Percentiles rank a stretch among this genome's conserved stretches.
These are phyloP conservation scores for Chymomyza amoena DNA, from an alignment of 2,888 invertebrate genomes.

Conservation along the genomic window DNA sequence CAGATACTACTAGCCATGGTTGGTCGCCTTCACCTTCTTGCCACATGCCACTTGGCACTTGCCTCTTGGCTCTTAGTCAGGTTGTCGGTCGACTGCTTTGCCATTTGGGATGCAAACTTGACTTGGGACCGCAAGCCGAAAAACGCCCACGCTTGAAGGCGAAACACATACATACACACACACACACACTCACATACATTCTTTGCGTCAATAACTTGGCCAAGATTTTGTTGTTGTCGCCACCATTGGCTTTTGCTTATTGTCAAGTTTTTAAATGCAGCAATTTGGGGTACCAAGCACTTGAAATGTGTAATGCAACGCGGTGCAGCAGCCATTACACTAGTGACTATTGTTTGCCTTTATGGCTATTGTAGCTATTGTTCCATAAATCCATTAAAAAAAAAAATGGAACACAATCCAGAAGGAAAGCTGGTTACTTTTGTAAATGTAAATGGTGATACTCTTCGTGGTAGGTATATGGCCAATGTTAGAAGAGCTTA, in stretches of 20 bases:
- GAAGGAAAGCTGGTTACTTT: not conserved
- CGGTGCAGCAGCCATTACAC: conserved; percentile 47
- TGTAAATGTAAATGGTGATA: not conserved
- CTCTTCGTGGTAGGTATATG: not conserved
- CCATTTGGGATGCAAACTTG: conserved; percentile 30
- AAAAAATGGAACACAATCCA: not conserved
- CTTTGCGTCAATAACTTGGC: conserved; percentile 12
- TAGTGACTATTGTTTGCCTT: conserved; percentile 53
- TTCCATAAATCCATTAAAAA: conserved; percentile 46
- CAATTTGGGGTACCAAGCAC: conserved; percentile 55
- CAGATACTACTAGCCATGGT: conserved; percentile 31
- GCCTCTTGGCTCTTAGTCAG: conserved; percentile 22
- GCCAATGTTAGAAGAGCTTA: no score
- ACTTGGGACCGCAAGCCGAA: conserved; percentile 7
- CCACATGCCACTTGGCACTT: conserved; percentile 31
- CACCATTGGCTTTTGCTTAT: conserved; percentile 41
- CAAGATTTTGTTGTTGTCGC: conserved; percentile 8
- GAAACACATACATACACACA: not conserved
- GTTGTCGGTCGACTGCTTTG: conserved; percentile 8
- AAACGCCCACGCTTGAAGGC: conserved; percentile 2
- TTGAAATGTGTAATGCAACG: conserved; percentile 46
- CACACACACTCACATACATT: not conserved
- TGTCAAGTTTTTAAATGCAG: conserved; percentile 66
- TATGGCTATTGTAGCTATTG: conserved; percentile 46
- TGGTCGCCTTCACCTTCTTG: conserved; percentile 41